Evolutionary conservation across 30 jellyfish, hydroid and myxozoan genomes (phyloP), one percentile per base, ranked within the genome.

Genomic region (Rhopilema esculentum): DNA sequence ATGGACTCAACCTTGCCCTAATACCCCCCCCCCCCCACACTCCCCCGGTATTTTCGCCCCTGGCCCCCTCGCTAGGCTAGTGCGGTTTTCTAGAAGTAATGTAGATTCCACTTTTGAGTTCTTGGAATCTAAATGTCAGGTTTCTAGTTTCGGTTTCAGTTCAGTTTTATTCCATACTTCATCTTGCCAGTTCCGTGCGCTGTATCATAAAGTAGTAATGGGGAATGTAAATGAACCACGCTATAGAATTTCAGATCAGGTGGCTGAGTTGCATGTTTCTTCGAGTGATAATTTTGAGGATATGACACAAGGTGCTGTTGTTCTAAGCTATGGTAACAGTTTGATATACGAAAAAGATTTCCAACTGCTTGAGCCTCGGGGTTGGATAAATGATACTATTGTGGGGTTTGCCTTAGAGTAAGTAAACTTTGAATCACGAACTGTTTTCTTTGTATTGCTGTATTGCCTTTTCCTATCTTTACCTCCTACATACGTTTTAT

Each of bases 341-440:
- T 71, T 86, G 28, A 79, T 92, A 7, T 51, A 69, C 12, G 48
- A 66, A 25, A 71, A 77, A 16, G 98, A 92, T 66, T 68, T 92
- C 17, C 23, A 27, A 31, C 28, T 86, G 0, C 87, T 92, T 16
- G 88, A 87, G 27, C 79, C 68, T 1, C 63, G 85, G 69, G 75
- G 87, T 48, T 92, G 98, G 98, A 72, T 92, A 4, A 92, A 92
- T 75, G 98, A 92, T 63, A 79, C 66, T 52, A 50, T 92, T 27
- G 73, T 92, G 73, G 96, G 96, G 32, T 92, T 92, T 52, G 86
- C 81, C 48, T 85, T 82, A 48, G 98, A 92, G 98, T 92, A 53
- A 86, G 96, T 79, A 17, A 6, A 8, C 18, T 8, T 24, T 73
- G 48, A 18, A 8, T 73, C 2, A 19, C 21, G 6, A 25, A 22